Evolutionary conservation across 2,888 invertebrate genomes (phyloP).

Genomic region (Entomobrya proxima): DNA sequence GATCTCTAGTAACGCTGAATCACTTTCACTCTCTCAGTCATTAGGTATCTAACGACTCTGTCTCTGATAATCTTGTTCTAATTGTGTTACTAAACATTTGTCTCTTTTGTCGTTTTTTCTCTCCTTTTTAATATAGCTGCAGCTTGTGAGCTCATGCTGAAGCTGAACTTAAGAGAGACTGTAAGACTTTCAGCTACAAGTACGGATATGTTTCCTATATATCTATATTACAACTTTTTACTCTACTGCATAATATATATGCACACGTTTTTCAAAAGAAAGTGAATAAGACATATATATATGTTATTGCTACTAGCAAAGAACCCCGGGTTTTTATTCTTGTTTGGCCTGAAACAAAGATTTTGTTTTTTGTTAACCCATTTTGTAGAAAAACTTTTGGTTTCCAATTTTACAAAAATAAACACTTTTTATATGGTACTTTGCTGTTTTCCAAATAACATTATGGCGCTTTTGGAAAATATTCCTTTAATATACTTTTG

Average conservation of each 20-base stretch:
- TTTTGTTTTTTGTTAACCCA: not conserved
- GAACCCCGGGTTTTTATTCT: not conserved
- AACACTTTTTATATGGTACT: not conserved
- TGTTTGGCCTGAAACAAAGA: not conserved
- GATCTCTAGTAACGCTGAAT: conserved; percentile 39
- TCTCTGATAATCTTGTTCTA: conserved; percentile 50
- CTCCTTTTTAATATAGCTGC: conserved; percentile 64
- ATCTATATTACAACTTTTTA: conserved; percentile 6
- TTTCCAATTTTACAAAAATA: conserved; percentile 5
- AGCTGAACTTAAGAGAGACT: conserved; percentile 67
- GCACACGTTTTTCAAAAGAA: not conserved
- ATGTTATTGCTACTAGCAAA: conserved; percentile 15
- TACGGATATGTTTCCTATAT: conserved; percentile 48
- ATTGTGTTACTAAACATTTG: conserved; percentile 59
- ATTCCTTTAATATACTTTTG: not conserved
- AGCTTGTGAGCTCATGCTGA: conserved; percentile 64
- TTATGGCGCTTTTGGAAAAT: conserved; percentile 41
- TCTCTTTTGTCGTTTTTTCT: conserved; percentile 58
- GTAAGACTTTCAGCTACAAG: conserved; percentile 67
- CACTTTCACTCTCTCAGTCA: conserved; percentile 51
- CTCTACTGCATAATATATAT: conserved; percentile 15
- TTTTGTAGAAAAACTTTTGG: conserved; percentile 2
- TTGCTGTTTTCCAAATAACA: conserved; percentile 22
- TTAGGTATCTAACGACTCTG: conserved; percentile 61
- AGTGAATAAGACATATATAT: conserved; percentile 1